Conservation (phyloP, 2,797 vertebrate genomes). For the Dallia pectoralis region DNA sequence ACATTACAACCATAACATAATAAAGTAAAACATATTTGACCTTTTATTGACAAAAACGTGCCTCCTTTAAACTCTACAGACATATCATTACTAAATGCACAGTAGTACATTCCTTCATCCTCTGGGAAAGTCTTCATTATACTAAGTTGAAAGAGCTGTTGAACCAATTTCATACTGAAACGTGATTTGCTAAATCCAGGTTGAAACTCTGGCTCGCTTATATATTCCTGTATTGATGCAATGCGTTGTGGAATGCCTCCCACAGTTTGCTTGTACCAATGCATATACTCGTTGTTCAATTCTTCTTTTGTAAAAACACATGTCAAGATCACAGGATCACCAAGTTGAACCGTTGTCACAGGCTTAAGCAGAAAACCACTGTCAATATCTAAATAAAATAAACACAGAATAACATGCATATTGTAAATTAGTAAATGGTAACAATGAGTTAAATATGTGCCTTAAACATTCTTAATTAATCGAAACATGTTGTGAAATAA, state of each 20-base stretch:
- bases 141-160: not conserved
- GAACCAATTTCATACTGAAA: not conserved
- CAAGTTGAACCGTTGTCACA: not conserved
- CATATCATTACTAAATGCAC: not conserved
- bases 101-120: slow-evolving; percentile 4
- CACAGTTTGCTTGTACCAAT: not conserved
- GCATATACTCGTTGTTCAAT: not conserved
- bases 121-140: not conserved
- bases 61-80: not conserved
- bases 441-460: not conserved
- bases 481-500: not conserved
- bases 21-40: not conserved
- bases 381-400: slow-evolving; percentile 2
- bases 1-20: not conserved
- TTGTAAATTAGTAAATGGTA: not conserved
- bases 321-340: not conserved
- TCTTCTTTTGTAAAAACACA: not conserved
- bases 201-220: not conserved
- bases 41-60: not conserved
- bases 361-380: not conserved
- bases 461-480: not conserved
- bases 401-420: not conserved
- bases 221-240: not conserved
- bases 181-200: not conserved
- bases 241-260: not conserved